phyloP scores from a whole-genome alignment of 2,797 vertebrate genomes.

The Brotula barbata region DNA sequence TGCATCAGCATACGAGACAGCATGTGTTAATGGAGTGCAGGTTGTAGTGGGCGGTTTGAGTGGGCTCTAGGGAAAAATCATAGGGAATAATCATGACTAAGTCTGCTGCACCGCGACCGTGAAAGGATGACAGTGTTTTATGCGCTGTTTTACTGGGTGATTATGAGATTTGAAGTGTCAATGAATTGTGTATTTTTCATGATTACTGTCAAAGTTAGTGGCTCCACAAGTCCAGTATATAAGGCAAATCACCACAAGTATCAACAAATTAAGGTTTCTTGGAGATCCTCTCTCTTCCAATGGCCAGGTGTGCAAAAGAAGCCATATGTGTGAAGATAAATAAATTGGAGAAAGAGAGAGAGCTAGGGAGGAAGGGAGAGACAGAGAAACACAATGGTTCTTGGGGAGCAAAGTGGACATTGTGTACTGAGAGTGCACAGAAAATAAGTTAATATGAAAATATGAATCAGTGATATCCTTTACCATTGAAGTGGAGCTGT shows the following conservation, averaged over 20 bases:
- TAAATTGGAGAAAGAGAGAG: too few relatives aligned
- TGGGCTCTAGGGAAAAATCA: slow-evolving; percentile 60
- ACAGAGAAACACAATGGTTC: too few relatives aligned
- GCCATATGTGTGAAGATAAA: too few relatives aligned
- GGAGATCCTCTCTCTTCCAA: too few relatives aligned
- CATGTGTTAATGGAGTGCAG: slow-evolving; percentile 62
- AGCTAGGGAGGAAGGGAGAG: too few relatives aligned
- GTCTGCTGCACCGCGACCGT: slow-evolving; percentile 56
- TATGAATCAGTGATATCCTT: slow-evolving; percentile 39
- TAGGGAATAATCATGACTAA: slow-evolving; percentile 63
- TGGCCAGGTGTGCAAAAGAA: too few relatives aligned
- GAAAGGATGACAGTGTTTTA: slow-evolving; percentile 46
- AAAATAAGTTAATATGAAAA: too few relatives aligned
- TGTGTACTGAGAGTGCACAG: too few relatives aligned
- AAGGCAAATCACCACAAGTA: neutral
- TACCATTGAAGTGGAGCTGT: slow-evolving; percentile 87
- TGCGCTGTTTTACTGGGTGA: slow-evolving; percentile 40
- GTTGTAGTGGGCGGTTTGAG: slow-evolving; percentile 55
- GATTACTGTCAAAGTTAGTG: neutral
- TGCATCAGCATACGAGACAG: slow-evolving; percentile 51
- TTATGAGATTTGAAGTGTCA: slow-evolving; percentile 47
- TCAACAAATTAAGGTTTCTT: too few relatives aligned
- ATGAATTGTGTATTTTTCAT: slow-evolving; percentile 31
- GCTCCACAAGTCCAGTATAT: slow-evolving; percentile 6
- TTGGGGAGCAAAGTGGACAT: too few relatives aligned